These are phyloP conservation scores for Etheostoma cragini DNA, from an alignment of 2,113 vertebrate species.

Conservation along the genomic window DNA sequence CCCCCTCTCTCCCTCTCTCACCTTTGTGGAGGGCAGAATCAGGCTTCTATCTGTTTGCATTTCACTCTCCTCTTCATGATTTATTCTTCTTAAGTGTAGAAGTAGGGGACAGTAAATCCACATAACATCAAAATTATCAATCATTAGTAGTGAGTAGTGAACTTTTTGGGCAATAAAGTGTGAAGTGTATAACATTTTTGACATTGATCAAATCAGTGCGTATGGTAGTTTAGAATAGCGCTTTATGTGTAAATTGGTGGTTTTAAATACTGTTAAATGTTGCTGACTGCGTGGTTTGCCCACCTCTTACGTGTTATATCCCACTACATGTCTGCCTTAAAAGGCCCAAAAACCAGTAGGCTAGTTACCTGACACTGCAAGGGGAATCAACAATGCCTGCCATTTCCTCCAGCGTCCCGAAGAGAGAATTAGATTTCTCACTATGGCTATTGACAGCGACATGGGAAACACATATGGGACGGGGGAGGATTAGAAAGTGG, in stretches of 20 bases:
- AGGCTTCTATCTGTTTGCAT: slow-evolving; percentile 23
- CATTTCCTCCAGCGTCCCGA: slow-evolving; percentile 77
- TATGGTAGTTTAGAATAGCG: background rate
- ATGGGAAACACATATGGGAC: slow-evolving; percentile 64
- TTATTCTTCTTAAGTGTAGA: background rate
- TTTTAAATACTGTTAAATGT: background rate
- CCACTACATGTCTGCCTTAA: slow-evolving; percentile 20
- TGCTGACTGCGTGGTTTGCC: background rate
- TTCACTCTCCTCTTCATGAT: slow-evolving; percentile 35
- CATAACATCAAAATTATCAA: background rate
- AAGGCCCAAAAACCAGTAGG: slow-evolving; percentile 38
- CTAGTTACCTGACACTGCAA: slow-evolving; percentile 74
- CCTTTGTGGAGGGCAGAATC: slow-evolving; percentile 73
- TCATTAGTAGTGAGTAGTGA: background rate
- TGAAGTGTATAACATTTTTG: background rate
- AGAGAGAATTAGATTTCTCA: slow-evolving; percentile 80
- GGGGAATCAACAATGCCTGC: slow-evolving; percentile 76
- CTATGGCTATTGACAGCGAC: slow-evolving; percentile 68
- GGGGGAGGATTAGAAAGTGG: slow-evolving; percentile 31
- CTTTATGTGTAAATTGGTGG: background rate
- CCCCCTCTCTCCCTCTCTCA: slow-evolving; percentile 52
- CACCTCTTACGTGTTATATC: background rate
- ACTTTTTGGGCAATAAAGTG: background rate
- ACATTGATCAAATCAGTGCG: background rate
- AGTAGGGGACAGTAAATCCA: background rate